A percentile compares a stretch with the other conserved stretches of the same genome.
Evolutionary conservation across 2,888 invertebrate species (phyloP).

Genomic region (Phortica magna): DNA sequence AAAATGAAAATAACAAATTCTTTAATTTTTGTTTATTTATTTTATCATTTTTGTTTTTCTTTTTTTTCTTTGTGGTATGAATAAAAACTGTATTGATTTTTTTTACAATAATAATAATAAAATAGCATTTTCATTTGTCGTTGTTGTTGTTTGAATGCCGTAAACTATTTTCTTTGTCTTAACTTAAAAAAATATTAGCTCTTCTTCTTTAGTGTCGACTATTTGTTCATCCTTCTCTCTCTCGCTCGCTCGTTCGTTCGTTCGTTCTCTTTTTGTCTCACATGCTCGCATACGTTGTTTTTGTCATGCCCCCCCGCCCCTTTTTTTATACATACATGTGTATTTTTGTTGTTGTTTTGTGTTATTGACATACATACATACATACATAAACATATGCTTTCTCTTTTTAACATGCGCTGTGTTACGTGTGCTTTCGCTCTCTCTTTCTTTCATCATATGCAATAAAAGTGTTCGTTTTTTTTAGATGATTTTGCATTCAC

Average conservation of each 20-base stretch:
- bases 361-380: neutral
- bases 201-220: no score
- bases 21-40: slow-evolving; percentile 26
- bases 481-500: no score
- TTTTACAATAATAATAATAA: slow-evolving; percentile 24
- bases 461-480: no score
- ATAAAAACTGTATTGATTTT: neutral
- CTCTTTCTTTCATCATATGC: no score
- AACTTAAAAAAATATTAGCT: neutral
- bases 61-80: slow-evolving; percentile 4
- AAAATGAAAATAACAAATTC: slow-evolving; percentile 4
- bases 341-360: neutral
- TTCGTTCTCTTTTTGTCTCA: neutral
- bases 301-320: neutral
- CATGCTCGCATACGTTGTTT: neutral
- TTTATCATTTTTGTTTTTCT: neutral
- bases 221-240: no score
- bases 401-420: neutral
- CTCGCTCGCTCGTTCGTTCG: no score
- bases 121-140: slow-evolving; percentile 23
- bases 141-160: slow-evolving; percentile 22
- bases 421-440: neutral
- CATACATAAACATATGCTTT: neutral
- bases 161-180: neutral
- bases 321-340: neutral